Percentiles rank a stretch among this genome's conserved stretches.
Conservation (phyloP, 1,140 invertebrate genomes). For the Polyergus mexicanus region DNA sequence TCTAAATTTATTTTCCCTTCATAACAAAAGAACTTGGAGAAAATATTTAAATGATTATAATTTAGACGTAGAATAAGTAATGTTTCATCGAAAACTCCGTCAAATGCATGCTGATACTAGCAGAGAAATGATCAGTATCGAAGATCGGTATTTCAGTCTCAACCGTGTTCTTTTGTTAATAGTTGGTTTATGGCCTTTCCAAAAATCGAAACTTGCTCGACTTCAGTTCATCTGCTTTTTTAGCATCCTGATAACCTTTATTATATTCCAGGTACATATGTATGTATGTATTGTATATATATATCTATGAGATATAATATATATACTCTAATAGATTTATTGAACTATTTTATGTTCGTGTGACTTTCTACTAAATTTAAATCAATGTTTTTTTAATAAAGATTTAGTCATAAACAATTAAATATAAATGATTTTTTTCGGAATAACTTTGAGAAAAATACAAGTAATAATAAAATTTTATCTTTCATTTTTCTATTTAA, state of each 20-base stretch:
- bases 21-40: background rate
- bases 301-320: too few species aligned
- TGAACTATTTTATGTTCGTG: too few species aligned
- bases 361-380: too few species aligned
- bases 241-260: background rate
- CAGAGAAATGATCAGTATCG: background rate
- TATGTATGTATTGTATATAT: too few species aligned
- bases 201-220: background rate
- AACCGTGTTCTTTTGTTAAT: background rate
- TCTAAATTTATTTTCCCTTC: background rate
- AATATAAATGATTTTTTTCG: too few species aligned
- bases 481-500: too few species aligned
- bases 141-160: background rate
- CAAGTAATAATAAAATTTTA: too few species aligned
- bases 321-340: too few species aligned
- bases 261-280: slow-evolving; percentile 6
- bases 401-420: too few species aligned
- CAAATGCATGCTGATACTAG: background rate
- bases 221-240: background rate
- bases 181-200: slow-evolving; percentile 22
- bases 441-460: too few species aligned
- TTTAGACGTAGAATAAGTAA: too few species aligned
- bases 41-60: background rate
- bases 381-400: too few species aligned
- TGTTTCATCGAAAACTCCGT: background rate